A percentile compares a stretch with the other conserved stretches of the same genome.
These are phyloP conservation scores for Myotis planiceps DNA, from an alignment of 2,797 vertebrate genomes.

Conservation along the genomic window DNA sequence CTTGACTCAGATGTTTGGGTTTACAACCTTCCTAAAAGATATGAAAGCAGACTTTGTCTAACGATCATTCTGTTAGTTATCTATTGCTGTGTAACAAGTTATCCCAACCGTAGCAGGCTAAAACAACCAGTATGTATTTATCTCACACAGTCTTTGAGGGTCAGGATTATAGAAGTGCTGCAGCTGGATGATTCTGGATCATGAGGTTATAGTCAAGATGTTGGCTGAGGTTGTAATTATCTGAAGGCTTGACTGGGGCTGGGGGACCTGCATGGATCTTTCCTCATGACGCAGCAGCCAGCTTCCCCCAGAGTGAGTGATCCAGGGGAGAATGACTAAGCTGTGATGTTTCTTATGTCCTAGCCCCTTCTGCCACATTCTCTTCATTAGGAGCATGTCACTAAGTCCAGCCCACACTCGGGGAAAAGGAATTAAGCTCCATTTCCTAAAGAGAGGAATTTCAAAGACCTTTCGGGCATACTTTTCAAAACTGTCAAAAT, in stretches of 20 bases:
- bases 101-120: background rate
- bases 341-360: background rate
- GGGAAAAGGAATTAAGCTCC: background rate
- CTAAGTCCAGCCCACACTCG: background rate
- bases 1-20: background rate
- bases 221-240: background rate
- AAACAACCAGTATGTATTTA: background rate
- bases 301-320: background rate
- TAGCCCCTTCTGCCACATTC: background rate
- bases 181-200: background rate
- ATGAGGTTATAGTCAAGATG: background rate
- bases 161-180: background rate
- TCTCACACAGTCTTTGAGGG: background rate
- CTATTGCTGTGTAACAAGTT: background rate
- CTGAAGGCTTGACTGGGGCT: background rate
- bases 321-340: background rate
- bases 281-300: background rate
- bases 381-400: background rate
- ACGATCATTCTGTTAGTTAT: background rate
- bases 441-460: background rate
- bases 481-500: background rate
- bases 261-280: background rate
- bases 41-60: background rate
- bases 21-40: background rate
- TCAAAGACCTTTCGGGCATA: background rate